A percentile compares a stretch with the other conserved stretches of the same genome.
Conservation (phyloP, 2,797 vertebrate genomes). For the Platyrinchus mystaceus region DNA sequence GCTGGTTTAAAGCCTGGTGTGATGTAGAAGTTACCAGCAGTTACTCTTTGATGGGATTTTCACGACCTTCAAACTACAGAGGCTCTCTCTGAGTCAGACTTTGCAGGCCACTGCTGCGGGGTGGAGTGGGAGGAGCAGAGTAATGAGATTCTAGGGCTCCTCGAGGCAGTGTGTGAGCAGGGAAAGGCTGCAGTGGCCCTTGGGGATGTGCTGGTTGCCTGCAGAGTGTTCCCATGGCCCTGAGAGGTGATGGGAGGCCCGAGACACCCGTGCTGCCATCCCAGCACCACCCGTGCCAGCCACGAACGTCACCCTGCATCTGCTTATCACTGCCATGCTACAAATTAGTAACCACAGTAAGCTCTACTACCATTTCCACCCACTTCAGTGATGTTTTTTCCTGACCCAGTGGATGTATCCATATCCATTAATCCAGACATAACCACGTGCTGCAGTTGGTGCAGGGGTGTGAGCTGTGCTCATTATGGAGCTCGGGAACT, state of each 20-base stretch:
- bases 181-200: neutral
- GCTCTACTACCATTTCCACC: neutral
- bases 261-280: neutral
- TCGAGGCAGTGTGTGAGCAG: neutral
- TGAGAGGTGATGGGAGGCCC: fast-evolving
- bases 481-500: neutral
- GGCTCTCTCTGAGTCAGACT: slow-evolving; percentile 3
- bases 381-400: neutral
- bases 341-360: neutral
- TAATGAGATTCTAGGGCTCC: neutral
- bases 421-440: neutral
- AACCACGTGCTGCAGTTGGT: neutral
- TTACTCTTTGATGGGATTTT: neutral
- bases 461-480: neutral
- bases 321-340: neutral
- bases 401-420: neutral
- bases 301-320: neutral
- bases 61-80: neutral
- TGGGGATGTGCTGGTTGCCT: neutral
- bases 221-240: neutral
- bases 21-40: neutral
- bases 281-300: neutral
- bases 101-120: neutral
- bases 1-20: neutral
- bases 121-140: slow-evolving; percentile 27